Evolutionary conservation across 1,140 invertebrate genomes (phyloP).

Genomic region (Euura saliciscinereae): DNA sequence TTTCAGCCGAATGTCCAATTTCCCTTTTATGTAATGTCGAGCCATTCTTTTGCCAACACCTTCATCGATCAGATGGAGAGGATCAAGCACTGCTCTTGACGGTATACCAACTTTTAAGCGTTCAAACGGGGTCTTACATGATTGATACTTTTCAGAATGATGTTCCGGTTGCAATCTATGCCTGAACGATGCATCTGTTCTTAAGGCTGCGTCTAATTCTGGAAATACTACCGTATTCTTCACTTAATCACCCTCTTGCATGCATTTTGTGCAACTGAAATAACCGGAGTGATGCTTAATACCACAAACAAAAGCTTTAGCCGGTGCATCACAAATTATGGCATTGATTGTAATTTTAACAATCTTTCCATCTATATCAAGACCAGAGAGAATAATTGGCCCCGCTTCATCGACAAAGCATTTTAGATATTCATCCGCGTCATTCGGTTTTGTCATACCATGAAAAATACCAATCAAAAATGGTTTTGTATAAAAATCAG

Average conservation of each 20-base stretch:
- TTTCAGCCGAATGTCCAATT: no score
- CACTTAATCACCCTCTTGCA: constrained; percentile 25
- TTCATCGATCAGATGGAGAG: constrained; percentile 29
- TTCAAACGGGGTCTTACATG: constrained; percentile 10
- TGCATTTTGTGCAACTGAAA: constrained; percentile 44
- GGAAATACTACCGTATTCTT: constrained; percentile 16
- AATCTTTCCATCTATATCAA: background rate
- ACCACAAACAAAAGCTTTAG: constrained; percentile 39
- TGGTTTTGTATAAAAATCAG: constrained; percentile 6
- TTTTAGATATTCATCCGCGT: background rate
- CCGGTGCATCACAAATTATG: constrained; percentile 36
- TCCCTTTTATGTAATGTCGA: background rate
- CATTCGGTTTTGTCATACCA: background rate
- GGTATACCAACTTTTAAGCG: constrained; percentile 27
- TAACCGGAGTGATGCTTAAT: constrained; percentile 44
- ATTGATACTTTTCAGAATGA: constrained; percentile 15
- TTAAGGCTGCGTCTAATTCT: background rate
- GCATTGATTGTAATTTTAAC: background rate
- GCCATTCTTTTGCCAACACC: background rate
- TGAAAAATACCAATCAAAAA: constrained; percentile 6
- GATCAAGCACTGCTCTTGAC: constrained; percentile 34
- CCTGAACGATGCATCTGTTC: constrained; percentile 32
- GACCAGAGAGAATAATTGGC: background rate
- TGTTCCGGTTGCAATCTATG: constrained; percentile 24
- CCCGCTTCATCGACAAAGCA: background rate